Evolutionary conservation across 2,113 vertebrate species (phyloP).

Genomic region (Albula glossodonta): DNA sequence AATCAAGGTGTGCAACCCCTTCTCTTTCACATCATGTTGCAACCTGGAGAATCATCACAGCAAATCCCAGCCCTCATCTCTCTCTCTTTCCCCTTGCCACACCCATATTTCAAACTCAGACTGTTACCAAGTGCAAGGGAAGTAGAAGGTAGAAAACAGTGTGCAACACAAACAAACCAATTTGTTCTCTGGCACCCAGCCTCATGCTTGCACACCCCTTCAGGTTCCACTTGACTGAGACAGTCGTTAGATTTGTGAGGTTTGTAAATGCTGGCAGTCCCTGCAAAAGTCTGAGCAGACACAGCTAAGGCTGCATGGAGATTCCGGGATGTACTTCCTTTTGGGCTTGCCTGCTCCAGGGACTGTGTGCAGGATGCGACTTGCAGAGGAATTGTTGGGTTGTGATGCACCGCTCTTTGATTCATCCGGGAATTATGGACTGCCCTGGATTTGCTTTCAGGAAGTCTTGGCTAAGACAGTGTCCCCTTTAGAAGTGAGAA

Average conservation of each 20-base stretch:
- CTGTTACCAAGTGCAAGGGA: slow-evolving; percentile 53
- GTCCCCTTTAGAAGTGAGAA: background rate
- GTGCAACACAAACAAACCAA: slow-evolving; percentile 57
- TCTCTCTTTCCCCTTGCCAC: slow-evolving; percentile 74
- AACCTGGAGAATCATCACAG: slow-evolving; percentile 52
- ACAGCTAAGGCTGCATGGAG: background rate
- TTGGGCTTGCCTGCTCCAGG: background rate
- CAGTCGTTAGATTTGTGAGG: background rate
- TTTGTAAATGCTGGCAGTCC: background rate
- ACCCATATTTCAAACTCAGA: slow-evolving; percentile 72
- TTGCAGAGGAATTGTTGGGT: slow-evolving; percentile 20
- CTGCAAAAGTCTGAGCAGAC: background rate
- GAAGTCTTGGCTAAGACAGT: background rate
- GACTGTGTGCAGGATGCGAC: slow-evolving; percentile 11
- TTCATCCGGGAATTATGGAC: background rate
- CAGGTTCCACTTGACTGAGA: background rate
- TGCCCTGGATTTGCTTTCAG: slow-evolving; percentile 12
- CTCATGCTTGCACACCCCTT: slow-evolving; percentile 27
- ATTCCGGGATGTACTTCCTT: slow-evolving; percentile 1
- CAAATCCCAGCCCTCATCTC: slow-evolving; percentile 66
- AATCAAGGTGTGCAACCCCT: slow-evolving; percentile 57
- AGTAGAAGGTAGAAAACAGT: slow-evolving; percentile 1
- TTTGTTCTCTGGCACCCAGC: slow-evolving; percentile 16
- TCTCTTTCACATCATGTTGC: slow-evolving; percentile 38
- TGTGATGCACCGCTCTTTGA: background rate